Conservation (phyloP, 1,140 invertebrate species). For the Hermatobates lingyangjiaoensis region DNA sequence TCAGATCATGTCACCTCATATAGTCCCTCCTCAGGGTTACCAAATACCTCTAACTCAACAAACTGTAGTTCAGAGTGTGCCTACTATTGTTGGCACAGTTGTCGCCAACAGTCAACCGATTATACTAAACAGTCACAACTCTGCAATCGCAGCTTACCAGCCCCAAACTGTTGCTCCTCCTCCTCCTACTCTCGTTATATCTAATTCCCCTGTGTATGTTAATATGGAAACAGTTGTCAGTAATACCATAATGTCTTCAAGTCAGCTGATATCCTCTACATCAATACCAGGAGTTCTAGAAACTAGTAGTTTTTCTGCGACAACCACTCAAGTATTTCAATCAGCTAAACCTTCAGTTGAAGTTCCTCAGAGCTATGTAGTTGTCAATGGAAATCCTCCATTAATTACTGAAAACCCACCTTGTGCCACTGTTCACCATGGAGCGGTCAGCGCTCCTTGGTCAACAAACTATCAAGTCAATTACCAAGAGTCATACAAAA, state of each 20-base stretch:
- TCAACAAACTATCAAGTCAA: constrained; percentile 11
- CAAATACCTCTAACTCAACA: constrained; percentile 26
- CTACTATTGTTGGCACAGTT: constrained; percentile 38
- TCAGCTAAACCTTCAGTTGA: constrained; percentile 61
- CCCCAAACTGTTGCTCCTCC: no score
- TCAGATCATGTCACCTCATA: constrained; percentile 35
- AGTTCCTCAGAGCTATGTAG: constrained; percentile 32
- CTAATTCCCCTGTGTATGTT: constrained; percentile 55
- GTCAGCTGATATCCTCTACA: constrained; percentile 50
- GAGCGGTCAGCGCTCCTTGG: constrained; percentile 6
- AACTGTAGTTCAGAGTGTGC: constrained; percentile 28
- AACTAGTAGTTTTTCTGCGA: constrained; percentile 56
- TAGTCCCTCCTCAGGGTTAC: constrained; percentile 15
- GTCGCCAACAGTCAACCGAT: constrained; percentile 19
- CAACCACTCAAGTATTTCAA: constrained; percentile 61
- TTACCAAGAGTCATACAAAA: constrained; percentile 8
- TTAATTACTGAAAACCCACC: constrained; percentile 17
- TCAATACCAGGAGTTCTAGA: constrained; percentile 55
- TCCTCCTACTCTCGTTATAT: constrained; percentile 27
- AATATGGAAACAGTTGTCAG: constrained; percentile 65
- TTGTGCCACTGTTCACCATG: constrained; percentile 14
- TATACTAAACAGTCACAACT: constrained; percentile 22
- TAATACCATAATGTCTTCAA: constrained; percentile 66
- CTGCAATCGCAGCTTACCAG: constrained; percentile 55
- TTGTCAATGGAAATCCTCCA: constrained; percentile 32